A percentile compares a stretch with the other conserved stretches of the same genome.
Evolutionary conservation across 1,140 invertebrate species (phyloP).

Genomic region (Eriocheir sinensis): DNA sequence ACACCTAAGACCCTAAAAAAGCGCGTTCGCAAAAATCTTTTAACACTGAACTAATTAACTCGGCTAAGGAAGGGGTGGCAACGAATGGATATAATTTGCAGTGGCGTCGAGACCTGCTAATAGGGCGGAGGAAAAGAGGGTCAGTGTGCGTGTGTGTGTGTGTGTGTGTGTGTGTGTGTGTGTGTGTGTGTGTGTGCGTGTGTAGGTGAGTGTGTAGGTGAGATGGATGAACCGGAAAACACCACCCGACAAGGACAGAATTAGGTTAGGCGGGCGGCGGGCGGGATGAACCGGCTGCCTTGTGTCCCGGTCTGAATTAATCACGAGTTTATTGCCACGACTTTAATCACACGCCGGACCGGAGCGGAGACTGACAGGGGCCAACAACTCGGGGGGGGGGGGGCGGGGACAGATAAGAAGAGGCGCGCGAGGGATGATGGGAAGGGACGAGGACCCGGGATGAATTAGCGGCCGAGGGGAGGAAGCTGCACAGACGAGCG

Average conservation of each 20-base stretch:
- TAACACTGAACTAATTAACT: too few relatives aligned
- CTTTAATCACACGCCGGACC: neutral
- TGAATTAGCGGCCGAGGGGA: neutral
- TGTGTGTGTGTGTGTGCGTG: too few relatives aligned
- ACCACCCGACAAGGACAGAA: neutral
- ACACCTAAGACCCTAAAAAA: too few relatives aligned
- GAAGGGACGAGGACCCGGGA: neutral
- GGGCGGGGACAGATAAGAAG: neutral
- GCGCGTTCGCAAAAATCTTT: too few relatives aligned
- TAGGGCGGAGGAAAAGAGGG: neutral
- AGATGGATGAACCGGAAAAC: neutral
- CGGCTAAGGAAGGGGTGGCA: too few relatives aligned
- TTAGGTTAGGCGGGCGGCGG: neutral
- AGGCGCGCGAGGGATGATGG: neutral
- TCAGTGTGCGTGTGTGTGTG: neutral
- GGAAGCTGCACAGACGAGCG: neutral
- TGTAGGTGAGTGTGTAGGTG: too few relatives aligned
- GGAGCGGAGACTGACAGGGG: neutral
- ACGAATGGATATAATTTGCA: neutral
- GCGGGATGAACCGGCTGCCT: neutral
- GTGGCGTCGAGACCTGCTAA: neutral
- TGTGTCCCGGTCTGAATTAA: constrained; percentile 3
- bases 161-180: too few relatives aligned
- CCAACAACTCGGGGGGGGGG: neutral
- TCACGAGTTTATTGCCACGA: neutral